Base-by-base conservation (phyloP, 2,113 vertebrate species). In the Chlorodrepanis virens region DNA sequence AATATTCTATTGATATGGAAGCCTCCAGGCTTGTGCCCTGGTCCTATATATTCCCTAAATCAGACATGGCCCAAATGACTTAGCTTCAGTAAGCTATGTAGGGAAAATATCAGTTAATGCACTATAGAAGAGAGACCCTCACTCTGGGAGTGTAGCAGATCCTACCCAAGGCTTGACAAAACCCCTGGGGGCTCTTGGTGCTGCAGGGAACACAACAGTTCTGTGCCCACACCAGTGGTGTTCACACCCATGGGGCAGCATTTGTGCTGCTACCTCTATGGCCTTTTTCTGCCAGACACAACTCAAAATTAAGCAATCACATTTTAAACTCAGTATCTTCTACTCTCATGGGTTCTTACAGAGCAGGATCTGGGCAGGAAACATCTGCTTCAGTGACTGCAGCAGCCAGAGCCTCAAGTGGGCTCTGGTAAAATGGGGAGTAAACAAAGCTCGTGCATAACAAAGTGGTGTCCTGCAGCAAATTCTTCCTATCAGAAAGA, bases 311-410 rank as follows among this genome's bases (percentile, higher is more conserved):
- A 69, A 79, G n/a, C 14, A 42, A 17, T 35, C 4, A 11, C 5
- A 6, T 65, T 85, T 91, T 76, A 42, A 75, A 24, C 2, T 3
- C 27, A 29, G 11, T n/a, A 79, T 54, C 50, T 85, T 72, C 70
- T 84, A 23, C 42, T 31, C 31, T 72, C 44, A 17, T 21, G 5
- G 1, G 22, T 35, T 84, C 31, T 92, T 89, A 49, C n/a, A 68
- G 72, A 71, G 49, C 37, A 92, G 39, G n/a, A 61, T 74, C 80
- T 45, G 49, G 15, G 76, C 88, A 92, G 92, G 90, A 96, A 97
- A 92, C 92, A 88, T 89, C 93, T 91, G 79, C 47, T 85, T 69
- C 70, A 80, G 54, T 33, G 39, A 35, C 28, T 59, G 61, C 0
- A 1, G 63, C 33, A 83, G 44, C 33, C 64, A n/a, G 44, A 72